Conservation (phyloP, 37 sponge, comb jelly and placozoan genomes). For the Crambe crambe region DNA sequence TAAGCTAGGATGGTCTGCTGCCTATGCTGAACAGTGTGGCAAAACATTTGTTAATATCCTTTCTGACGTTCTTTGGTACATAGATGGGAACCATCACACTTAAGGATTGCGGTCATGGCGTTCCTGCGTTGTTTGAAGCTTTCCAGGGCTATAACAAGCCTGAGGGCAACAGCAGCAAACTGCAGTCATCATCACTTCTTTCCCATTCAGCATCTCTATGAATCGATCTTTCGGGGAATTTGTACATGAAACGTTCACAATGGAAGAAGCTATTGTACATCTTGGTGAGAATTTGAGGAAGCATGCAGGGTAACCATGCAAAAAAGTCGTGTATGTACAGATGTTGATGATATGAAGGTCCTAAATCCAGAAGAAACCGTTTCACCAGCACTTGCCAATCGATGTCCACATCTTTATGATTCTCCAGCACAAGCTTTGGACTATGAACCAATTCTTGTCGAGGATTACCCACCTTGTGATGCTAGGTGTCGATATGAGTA, state of each 20-base stretch:
- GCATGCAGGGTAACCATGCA: slow-evolving; percentile 24
- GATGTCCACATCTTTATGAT: slow-evolving; percentile 40
- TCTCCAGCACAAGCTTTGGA: slow-evolving; percentile 4
- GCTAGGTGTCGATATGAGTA: slow-evolving; percentile 35
- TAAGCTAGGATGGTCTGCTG: slow-evolving; percentile 35
- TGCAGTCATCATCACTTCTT: slow-evolving; percentile 7
- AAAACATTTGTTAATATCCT: slow-evolving; percentile 38
- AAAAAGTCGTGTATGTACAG: slow-evolving; percentile 18
- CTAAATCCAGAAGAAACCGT: neutral
- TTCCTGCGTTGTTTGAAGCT: slow-evolving; percentile 28
- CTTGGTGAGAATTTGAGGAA: slow-evolving; percentile 63
- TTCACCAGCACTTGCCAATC: slow-evolving; percentile 29
- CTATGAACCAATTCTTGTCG: slow-evolving; percentile 36
- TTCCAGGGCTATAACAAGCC: slow-evolving; percentile 62
- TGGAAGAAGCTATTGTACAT: slow-evolving; percentile 40
- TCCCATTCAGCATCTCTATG: slow-evolving; percentile 34
- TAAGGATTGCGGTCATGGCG: slow-evolving; percentile 19
- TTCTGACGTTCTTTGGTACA: slow-evolving; percentile 25
- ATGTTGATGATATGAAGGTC: slow-evolving; percentile 42
- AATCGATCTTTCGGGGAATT: slow-evolving; percentile 23
- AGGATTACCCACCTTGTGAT: slow-evolving; percentile 37
- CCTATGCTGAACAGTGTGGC: slow-evolving; percentile 34
- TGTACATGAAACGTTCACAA: slow-evolving; percentile 42
- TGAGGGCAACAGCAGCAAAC: slow-evolving; percentile 13
- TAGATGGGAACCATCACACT: slow-evolving; percentile 59